phyloP scores from a whole-genome alignment of 2,797 vertebrate species.

The Graptemys geographica region DNA sequence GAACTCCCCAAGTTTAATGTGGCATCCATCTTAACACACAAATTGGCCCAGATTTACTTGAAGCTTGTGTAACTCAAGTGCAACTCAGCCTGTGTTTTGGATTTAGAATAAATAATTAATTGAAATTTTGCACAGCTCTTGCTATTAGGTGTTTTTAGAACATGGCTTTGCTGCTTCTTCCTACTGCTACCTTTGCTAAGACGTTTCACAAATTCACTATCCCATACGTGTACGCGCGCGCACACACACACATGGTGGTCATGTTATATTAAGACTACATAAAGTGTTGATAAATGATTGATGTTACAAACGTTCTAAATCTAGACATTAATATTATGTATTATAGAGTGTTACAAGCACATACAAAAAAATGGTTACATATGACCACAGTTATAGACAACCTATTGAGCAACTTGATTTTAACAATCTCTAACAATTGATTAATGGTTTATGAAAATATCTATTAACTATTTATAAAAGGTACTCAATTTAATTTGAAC shows the following conservation, averaged over 20 bases:
- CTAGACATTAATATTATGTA: neutral
- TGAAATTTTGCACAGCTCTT: neutral
- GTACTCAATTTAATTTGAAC: neutral
- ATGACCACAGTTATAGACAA: neutral
- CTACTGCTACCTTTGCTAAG: neutral
- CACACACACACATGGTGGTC: too few species aligned
- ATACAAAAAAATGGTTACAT: neutral
- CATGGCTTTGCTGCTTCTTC: neutral
- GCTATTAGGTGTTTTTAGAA: neutral
- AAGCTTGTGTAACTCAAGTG: neutral
- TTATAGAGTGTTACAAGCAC: neutral
- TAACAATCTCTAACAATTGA: neutral
- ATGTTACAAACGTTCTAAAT: neutral
- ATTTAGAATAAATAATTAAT: conserved; percentile 4
- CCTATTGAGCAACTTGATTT: neutral
- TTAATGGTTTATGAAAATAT: neutral
- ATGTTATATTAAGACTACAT: neutral
- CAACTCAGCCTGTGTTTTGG: neutral
- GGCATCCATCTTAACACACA: neutral
- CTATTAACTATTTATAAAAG: neutral
- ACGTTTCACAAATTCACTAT: neutral
- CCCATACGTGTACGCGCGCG: accelerated
- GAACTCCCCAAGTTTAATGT: neutral
- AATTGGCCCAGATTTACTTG: neutral
- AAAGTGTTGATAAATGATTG: neutral